Conservation (phyloP, 2,888 invertebrate genomes). For the Agriopis leucophaearia region DNA sequence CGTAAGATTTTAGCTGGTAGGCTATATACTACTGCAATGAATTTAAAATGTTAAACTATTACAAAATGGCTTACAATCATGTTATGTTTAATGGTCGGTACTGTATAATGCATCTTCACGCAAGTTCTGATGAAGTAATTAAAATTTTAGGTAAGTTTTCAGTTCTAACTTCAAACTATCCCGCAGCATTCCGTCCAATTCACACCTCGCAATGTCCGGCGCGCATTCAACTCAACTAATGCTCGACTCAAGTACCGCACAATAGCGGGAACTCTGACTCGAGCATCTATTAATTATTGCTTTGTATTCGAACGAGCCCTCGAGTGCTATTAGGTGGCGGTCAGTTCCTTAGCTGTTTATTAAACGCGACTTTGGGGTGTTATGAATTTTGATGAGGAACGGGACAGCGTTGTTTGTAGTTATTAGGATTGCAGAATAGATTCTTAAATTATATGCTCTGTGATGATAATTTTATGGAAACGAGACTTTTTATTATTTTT, state of each 20-base stretch:
- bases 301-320: slow-evolving; percentile 77
- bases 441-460: not conserved
- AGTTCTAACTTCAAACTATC: slow-evolving; percentile 54
- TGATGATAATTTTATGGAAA: not conserved
- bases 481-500: no score
- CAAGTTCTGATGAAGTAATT: not conserved
- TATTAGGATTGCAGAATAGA: slow-evolving; percentile 29
- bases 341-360: slow-evolving; percentile 84
- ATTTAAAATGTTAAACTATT: no score
- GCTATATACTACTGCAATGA: no score
- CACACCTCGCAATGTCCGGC: slow-evolving; percentile 72
- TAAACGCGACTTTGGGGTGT: slow-evolving; percentile 71
- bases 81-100: no score
- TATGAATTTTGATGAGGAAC: slow-evolving; percentile 46
- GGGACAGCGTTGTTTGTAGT: slow-evolving; percentile 35
- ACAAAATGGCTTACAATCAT: no score
- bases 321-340: slow-evolving; percentile 80
- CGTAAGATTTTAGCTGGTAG: no score
- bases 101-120: no score
- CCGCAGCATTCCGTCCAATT: slow-evolving; percentile 62
- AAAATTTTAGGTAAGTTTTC: not conserved
- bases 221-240: slow-evolving; percentile 17
- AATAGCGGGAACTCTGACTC: slow-evolving; percentile 71
- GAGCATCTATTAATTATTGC: slow-evolving; percentile 85
- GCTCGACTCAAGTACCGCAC: slow-evolving; percentile 31